A percentile compares a stretch with the other conserved stretches of the same genome.
Evolutionary conservation across 2,888 invertebrate species (phyloP).

Genomic region (Limnephilus lunatus): DNA sequence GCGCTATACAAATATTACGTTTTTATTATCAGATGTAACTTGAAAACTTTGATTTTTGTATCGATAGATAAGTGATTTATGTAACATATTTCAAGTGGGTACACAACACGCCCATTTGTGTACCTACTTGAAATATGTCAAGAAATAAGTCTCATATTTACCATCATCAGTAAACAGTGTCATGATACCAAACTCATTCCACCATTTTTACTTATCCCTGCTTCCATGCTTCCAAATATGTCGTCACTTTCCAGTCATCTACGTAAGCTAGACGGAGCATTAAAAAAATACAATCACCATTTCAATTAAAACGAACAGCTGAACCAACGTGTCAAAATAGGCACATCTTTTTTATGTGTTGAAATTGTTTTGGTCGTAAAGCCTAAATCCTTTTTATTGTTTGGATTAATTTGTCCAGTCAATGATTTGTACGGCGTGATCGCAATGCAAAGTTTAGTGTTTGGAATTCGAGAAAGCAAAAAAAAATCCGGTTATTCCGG

Average conservation of each 20-base stretch:
- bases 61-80: too few relatives aligned
- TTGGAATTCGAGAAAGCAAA: conserved; percentile 44
- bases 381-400: neutral
- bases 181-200: neutral
- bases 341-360: neutral
- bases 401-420: neutral
- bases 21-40: too few relatives aligned
- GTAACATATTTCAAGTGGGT: too few relatives aligned
- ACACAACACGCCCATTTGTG: too few relatives aligned
- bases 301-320: neutral
- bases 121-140: too few relatives aligned
- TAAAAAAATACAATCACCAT: neutral
- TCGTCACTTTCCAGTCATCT: neutral
- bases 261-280: neutral
- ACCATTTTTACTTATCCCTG: neutral
- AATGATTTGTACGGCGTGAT: neutral
- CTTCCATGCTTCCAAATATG: neutral
- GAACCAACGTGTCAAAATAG: neutral
- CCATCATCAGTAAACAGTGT: neutral
- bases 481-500: conserved; percentile 38
- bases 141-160: too few relatives aligned
- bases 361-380: neutral
- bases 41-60: too few relatives aligned
- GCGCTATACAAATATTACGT: too few relatives aligned
- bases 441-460: conserved; percentile 42